Conservation (phyloP, 2,113 vertebrate genomes). For the Tringa solitaria region DNA sequence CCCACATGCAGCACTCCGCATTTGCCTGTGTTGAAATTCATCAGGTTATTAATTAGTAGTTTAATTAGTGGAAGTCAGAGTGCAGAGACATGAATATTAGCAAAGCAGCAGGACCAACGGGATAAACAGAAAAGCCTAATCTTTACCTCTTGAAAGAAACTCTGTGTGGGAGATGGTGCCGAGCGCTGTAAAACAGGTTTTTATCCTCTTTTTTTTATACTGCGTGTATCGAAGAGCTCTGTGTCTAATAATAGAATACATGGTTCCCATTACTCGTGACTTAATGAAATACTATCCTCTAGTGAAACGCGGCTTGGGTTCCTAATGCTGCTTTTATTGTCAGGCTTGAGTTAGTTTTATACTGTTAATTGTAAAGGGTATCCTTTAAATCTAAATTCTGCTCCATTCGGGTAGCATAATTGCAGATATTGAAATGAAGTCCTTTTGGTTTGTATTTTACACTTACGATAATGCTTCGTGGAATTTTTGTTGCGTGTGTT, state of each 20-base stretch:
- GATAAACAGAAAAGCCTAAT: not conserved
- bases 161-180: not conserved
- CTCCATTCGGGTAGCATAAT: not conserved
- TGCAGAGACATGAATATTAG: not conserved
- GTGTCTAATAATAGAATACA: not conserved
- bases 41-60: too few species aligned
- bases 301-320: not conserved
- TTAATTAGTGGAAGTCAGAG: not conserved
- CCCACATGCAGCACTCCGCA: too few species aligned
- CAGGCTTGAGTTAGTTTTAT: not conserved
- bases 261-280: not conserved
- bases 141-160: not conserved
- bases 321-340: slow-evolving; percentile 35
- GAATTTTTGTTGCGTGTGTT: not conserved
- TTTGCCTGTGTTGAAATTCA: too few species aligned
- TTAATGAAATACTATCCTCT: not conserved
- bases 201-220: not conserved
- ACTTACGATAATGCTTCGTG: not conserved
- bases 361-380: slow-evolving; percentile 13
- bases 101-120: not conserved
- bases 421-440: not conserved
- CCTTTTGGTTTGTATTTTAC: slow-evolving; percentile 17
- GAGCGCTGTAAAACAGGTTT: not conserved
- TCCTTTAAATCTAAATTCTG: not conserved
- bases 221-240: not conserved